Evolutionary conservation across 2,797 vertebrate genomes (phyloP).

Genomic region (Trematomus bernacchii): DNA sequence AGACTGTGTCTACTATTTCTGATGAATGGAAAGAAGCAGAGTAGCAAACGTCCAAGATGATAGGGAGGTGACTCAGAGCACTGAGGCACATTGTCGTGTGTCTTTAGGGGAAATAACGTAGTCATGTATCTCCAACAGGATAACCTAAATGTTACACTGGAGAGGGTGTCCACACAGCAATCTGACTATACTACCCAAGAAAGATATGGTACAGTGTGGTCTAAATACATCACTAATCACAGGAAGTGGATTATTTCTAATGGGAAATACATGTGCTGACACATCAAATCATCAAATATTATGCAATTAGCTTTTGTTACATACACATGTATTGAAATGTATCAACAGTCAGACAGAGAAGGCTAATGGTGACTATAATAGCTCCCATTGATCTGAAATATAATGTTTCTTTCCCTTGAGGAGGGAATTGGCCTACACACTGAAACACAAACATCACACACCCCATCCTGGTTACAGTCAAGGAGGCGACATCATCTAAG

Average conservation of each 20-base stretch:
- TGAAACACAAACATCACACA: conserved; percentile 33
- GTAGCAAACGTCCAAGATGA: conserved; percentile 31
- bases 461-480: conserved; percentile 47
- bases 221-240: conserved; percentile 27
- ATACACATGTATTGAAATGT: background rate
- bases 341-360: background rate
- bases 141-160: background rate
- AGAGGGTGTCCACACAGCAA: background rate
- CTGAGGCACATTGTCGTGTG: background rate
- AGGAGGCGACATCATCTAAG: conserved; percentile 62
- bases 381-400: conserved; percentile 10
- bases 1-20: conserved; percentile 44
- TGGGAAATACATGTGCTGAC: background rate
- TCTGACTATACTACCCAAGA: background rate
- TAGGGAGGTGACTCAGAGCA: conserved; percentile 54
- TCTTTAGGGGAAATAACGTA: background rate
- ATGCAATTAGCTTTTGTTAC: background rate
- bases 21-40: conserved; percentile 57
- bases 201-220: background rate
- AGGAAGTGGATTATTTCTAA: conserved; percentile 27
- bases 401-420: background rate
- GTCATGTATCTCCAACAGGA: background rate
- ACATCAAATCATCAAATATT: background rate
- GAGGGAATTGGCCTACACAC: background rate
- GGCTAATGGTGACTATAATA: background rate